These are phyloP conservation scores for Macropodus opercularis DNA, from an alignment of 2,797 vertebrate genomes.

Conservation along the genomic window DNA sequence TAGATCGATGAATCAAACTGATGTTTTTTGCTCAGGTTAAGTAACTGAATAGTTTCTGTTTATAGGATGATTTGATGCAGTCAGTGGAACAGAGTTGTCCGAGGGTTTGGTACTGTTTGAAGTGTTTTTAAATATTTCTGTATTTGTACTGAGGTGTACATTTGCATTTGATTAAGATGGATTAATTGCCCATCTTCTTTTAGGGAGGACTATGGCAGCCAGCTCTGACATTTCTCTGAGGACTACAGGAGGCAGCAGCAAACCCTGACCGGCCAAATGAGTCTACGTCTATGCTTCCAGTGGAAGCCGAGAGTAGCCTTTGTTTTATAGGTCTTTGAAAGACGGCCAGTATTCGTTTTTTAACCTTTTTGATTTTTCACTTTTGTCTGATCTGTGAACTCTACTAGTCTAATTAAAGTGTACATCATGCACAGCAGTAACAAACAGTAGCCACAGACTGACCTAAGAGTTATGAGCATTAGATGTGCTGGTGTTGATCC, in stretches of 20 bases:
- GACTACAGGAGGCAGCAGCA: not conserved
- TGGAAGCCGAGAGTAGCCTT: conserved; percentile 28
- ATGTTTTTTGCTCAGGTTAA: no score
- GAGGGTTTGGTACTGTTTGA: no score
- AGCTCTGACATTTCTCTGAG: conserved; percentile 8
- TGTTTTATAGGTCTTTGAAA: conserved; percentile 13
- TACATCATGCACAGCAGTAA: no score
- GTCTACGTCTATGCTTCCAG: conserved; percentile 30
- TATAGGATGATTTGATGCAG: no score
- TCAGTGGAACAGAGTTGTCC: no score
- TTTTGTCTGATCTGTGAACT: no score
- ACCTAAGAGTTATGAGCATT: not conserved
- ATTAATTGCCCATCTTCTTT: not conserved
- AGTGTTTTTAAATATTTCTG: no score
- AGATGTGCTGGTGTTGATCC: not conserved
- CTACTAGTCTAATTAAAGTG: no score
- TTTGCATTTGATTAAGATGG: not conserved
- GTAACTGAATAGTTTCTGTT: no score
- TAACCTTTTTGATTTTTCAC: not conserved
- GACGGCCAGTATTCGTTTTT: not conserved
- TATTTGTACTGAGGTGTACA: not conserved
- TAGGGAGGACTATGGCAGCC: conserved; percentile 31
- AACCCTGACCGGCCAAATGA: no score
- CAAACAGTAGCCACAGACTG: no score
- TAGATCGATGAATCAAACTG: no score